Conservation (phyloP, 2,888 invertebrate species). For the Cordylochernes scorpioides region DNA sequence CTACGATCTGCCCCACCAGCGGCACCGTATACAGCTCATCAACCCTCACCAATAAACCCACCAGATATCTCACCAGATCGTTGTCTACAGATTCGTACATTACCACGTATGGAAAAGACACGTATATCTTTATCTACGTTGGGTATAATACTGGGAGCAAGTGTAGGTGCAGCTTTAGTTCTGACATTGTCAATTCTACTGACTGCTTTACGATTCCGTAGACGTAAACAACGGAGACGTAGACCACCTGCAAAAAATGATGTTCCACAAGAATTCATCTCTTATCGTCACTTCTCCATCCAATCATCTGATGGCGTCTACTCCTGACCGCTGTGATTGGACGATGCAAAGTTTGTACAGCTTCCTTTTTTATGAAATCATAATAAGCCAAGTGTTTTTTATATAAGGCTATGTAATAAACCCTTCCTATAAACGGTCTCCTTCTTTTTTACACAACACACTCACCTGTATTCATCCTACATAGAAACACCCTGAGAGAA, state of each 20-base stretch:
- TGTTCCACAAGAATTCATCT: slow-evolving; percentile 17
- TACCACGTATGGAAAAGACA: slow-evolving; percentile 13
- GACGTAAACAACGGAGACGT: slow-evolving; percentile 11
- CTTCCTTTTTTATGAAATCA: too few species aligned
- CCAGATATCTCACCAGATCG: slow-evolving; percentile 13
- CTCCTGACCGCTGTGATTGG: too few species aligned
- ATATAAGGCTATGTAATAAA: too few species aligned
- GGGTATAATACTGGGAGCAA: slow-evolving; percentile 58
- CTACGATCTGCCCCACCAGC: slow-evolving; percentile 14
- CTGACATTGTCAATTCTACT: slow-evolving; percentile 42
- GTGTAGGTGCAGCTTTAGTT: slow-evolving; percentile 58
- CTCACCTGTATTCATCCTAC: too few species aligned
- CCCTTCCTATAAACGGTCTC: too few species aligned
- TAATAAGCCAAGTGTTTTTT: too few species aligned
- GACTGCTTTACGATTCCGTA: slow-evolving; percentile 13
- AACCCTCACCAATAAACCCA: slow-evolving; percentile 9
- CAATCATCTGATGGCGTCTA: slow-evolving; percentile 15
- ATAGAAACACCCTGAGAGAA: too few species aligned
- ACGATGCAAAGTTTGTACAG: too few species aligned
- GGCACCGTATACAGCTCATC: slow-evolving; percentile 14
- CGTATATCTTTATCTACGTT: slow-evolving; percentile 31
- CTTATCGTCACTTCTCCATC: slow-evolving; percentile 17
- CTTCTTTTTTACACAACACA: too few species aligned
- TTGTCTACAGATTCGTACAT: slow-evolving; percentile 15
- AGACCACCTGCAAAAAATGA: slow-evolving; percentile 13